Percentiles rank a stretch among this genome's conserved stretches.
Evolutionary conservation across 2,113 vertebrate species (phyloP).

Genomic region (Callipepla californica): DNA sequence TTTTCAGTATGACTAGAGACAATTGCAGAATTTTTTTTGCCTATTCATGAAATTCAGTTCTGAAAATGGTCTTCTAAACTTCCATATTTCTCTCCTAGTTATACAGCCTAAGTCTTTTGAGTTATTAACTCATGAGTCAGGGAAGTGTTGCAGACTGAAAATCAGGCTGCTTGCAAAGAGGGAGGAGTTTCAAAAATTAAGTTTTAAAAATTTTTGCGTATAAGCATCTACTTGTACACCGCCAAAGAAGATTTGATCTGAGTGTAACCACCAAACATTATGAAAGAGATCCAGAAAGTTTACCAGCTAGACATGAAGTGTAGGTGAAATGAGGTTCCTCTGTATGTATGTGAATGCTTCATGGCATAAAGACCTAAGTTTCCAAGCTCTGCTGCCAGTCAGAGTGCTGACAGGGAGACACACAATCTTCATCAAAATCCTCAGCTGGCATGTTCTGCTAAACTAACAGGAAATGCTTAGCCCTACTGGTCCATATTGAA

Average conservation of each 20-base stretch:
- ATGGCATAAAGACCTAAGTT: neutral
- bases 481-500: neutral
- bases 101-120: conserved; percentile 20
- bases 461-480: neutral
- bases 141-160: conserved; percentile 17
- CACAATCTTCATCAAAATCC: neutral
- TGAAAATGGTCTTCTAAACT: neutral
- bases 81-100: conserved; percentile 29
- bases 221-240: neutral
- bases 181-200: neutral
- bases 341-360: neutral
- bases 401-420: neutral
- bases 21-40: neutral
- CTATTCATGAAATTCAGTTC: neutral
- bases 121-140: neutral
- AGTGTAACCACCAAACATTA: neutral
- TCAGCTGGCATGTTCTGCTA: neutral
- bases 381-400: neutral
- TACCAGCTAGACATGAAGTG: neutral
- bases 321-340: neutral
- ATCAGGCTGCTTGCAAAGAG: neutral
- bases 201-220: neutral
- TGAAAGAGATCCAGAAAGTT: neutral
- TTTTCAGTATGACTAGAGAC: neutral
- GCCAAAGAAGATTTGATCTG: neutral